phyloP scores from a whole-genome alignment of 1,140 invertebrate species.

The Ctenoplectra terminalis region DNA sequence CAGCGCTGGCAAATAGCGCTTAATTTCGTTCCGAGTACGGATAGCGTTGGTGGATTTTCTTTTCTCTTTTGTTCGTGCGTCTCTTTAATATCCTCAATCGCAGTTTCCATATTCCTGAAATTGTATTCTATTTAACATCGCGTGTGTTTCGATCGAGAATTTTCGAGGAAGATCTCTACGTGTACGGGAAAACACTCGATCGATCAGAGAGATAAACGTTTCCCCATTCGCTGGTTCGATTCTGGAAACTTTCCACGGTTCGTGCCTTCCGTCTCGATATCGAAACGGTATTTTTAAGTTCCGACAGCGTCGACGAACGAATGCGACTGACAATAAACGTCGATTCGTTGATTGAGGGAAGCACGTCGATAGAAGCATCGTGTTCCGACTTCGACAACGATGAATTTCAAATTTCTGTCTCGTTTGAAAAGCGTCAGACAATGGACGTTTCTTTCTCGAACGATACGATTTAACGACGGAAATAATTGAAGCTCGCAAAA shows the following conservation, averaged over 20 bases:
- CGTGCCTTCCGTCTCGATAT: slow-evolving; percentile 17
- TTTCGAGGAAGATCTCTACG: neutral
- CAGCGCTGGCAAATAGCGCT: neutral
- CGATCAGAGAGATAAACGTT: neutral
- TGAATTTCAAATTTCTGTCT: slow-evolving; percentile 19
- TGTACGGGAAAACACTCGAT: neutral
- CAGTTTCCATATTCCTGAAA: neutral
- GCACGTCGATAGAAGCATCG: neutral
- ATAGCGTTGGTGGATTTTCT: neutral
- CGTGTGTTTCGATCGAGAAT: neutral
- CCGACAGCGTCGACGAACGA: neutral
- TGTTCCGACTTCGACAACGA: neutral
- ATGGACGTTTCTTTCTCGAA: neutral
- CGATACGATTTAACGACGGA: neutral
- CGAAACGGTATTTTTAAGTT: slow-evolving; percentile 25
- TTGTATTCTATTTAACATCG: neutral
- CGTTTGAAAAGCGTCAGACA: neutral
- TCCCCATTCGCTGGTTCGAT: neutral
- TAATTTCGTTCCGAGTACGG: neutral
- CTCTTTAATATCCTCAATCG: neutral
- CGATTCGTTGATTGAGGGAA: slow-evolving; percentile 21
- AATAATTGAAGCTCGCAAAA: neutral
- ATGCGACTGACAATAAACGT: slow-evolving; percentile 31
- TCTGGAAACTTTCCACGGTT: slow-evolving; percentile 23
- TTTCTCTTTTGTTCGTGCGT: neutral